Evolutionary conservation across 2,113 vertebrate genomes (phyloP), one percentile per base, ranked within the genome.

Genomic region (Erythrocercus mccallii): DNA sequence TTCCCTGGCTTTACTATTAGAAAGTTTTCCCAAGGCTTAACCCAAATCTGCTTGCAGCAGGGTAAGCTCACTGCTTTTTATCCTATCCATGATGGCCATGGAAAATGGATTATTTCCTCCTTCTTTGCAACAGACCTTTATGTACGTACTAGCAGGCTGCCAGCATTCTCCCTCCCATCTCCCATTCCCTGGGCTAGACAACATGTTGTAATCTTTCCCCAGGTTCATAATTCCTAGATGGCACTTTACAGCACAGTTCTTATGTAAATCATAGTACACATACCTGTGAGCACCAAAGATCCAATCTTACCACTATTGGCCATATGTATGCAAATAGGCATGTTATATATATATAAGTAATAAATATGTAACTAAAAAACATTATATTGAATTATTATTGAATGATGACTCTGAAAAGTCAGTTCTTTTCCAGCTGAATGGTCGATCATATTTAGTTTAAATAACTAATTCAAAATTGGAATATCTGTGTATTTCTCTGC

Each of bases 21-120:
- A 76, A 85, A 86, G 13, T 81, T 92, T 88, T 57, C 64, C 45
- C 51, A 84, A 88, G 56, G 47, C 21, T 88, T 95, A 88, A 83
- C 20, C 18, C 47, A 54, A 95, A 91, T 78, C 86, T 91, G 31
- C 30, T 77, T 81, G 81, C 58, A 90, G 66, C 22, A 77, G 28
- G 47, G 68, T 77, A 95, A 94, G 68, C 54, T 30, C 77, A 61
- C 37, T 38, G 37, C 54, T 83, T 92, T 85, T 89, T 86, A 74
- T 78, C 58, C 64, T 70, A 35, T 23, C 38, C 64, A 62, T 0
- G 11, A 58, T n/a, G 60, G 64, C 35, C 56, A 78, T 89, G 64
- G 54, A 87, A 92, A 95, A 92, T 50, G 16, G 72, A 86, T 86
- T 95, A 91, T 87, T 77, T 61, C 19, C 35, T 83, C 58, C 35